phyloP scores from a whole-genome alignment of 2,888 invertebrate species.

The Drosophila ustulata region DNA sequence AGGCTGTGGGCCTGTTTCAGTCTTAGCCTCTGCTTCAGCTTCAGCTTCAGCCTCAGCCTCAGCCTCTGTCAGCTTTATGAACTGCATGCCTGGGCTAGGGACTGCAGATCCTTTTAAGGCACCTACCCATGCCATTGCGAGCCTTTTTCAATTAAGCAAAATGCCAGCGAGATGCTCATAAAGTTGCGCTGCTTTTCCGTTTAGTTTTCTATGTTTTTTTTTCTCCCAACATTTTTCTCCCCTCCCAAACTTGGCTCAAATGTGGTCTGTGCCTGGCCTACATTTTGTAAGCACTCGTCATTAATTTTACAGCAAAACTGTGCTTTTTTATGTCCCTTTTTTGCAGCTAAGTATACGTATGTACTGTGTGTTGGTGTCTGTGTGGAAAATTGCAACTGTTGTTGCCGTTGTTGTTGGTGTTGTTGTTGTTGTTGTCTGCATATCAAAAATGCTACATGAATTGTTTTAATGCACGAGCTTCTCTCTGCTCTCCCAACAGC shows the following conservation, averaged over 20 bases:
- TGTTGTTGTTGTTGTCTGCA: conserved; percentile 40
- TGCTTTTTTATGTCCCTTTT: conserved; percentile 47
- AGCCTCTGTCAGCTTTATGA: conserved; percentile 72
- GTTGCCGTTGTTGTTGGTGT: conserved; percentile 15
- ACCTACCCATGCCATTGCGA: conserved; percentile 45
- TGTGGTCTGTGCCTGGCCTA: conserved; percentile 65
- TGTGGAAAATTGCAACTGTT: conserved; percentile 47
- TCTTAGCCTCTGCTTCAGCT: background rate
- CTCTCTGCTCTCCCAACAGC: conserved; percentile 35
- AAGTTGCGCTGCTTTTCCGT: conserved; percentile 53
- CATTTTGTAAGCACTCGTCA: conserved; percentile 66
- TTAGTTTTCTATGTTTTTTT: conserved; percentile 26
- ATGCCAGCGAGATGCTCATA: conserved; percentile 69
- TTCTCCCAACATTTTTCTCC: conserved; percentile 7
- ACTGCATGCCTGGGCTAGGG: conserved; percentile 71
- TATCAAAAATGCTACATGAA: conserved; percentile 72
- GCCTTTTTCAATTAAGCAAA: conserved; percentile 77
- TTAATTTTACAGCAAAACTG: conserved; percentile 67
- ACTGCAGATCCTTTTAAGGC: conserved; percentile 73
- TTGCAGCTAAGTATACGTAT: conserved; percentile 14
- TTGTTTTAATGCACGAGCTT: conserved; percentile 65
- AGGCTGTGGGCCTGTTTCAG: conserved; percentile 41
- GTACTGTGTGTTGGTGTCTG: conserved; percentile 19
- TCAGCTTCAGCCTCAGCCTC: background rate
- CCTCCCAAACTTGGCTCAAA: conserved; percentile 30